Evolutionary conservation across 2,113 vertebrate species (phyloP), one percentile per base, ranked within the genome.

Genomic region (Penelope pileata): DNA sequence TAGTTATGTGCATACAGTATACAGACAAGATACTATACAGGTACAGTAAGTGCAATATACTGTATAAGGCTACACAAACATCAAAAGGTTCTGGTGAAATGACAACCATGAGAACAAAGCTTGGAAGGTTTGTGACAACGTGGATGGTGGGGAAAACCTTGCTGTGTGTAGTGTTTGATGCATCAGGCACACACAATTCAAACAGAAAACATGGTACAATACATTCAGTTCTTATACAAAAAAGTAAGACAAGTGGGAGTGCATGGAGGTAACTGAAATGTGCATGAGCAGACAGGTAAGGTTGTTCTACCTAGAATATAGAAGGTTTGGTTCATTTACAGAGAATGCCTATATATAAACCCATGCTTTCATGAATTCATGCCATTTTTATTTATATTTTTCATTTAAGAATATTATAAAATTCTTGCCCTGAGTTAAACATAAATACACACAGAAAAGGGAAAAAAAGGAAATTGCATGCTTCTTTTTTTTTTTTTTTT

Each of bases 371-470:
- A 85, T 74, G 82, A 96, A 96, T 53, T 83, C 96, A 96, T 93
- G 96, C 88, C 69, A 73, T 87, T 96, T 95, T 95, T 89, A 78
- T 93, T 94, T 45, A 34, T 83, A 29, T 86, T 86, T 96, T 94
- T 89, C 64, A 36, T 91, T 93, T 93, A 94, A 89, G 50, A 92
- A 86, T 93, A 95, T 85, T 97, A 96, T 47, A 95, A 96, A 95
- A 78, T 69, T 93, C 94, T 97, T 96, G 82, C 91, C 89, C 81
- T 98, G 91, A 92, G 83, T 96, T 95, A 93, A 97, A 89, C 90
- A 95, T 94, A 97, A 97, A 96, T 34, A 64, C 50, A 87, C 90
- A 88, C 56, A 94, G 29, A 84, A 90, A 88, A 51, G 23, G 38
- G 4, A 67, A 26, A 29, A 56, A 42, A 62, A 60, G 54, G 53